Evolutionary conservation across 2,113 vertebrate species (phyloP).

Genomic region (Tupaia tana): DNA sequence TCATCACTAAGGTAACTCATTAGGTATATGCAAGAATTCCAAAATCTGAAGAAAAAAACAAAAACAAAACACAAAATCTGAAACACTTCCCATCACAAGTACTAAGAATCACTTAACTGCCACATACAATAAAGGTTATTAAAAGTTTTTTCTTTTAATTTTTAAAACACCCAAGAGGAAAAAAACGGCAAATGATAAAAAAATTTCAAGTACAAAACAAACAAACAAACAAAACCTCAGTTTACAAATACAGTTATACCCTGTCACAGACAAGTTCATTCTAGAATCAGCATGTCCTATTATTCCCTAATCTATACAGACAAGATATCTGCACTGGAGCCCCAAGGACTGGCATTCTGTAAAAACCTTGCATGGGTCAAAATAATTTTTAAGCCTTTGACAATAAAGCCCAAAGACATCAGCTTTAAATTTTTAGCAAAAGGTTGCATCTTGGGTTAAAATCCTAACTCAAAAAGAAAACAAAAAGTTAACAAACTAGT

Average conservation of each 20-base stretch:
- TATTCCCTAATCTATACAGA: neutral
- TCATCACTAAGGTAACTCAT: too few species aligned
- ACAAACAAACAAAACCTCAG: neutral
- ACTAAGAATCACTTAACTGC: constrained; percentile 9
- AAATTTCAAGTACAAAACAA: constrained; percentile 25
- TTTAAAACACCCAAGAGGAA: constrained; percentile 16
- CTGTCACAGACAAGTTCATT: constrained; percentile 15
- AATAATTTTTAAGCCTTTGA: constrained; percentile 28
- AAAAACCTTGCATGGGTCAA: neutral
- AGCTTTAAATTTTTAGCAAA: constrained; percentile 51
- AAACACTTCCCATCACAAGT: too few species aligned
- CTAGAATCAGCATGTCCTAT: neutral
- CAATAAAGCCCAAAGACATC: neutral
- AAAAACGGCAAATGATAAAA: neutral
- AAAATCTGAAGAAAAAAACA: too few species aligned
- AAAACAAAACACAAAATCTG: too few species aligned
- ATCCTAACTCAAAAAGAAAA: constrained; percentile 49
- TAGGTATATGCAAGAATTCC: too few species aligned
- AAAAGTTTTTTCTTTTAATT: neutral
- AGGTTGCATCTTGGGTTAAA: neutral
- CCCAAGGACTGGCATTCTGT: neutral
- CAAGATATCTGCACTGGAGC: neutral
- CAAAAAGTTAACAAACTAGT: constrained; percentile 17
- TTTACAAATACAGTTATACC: neutral
- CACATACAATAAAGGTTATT: neutral